Evolutionary conservation across 2,113 vertebrate species (phyloP).

Genomic region (Aegithalos caudatus): DNA sequence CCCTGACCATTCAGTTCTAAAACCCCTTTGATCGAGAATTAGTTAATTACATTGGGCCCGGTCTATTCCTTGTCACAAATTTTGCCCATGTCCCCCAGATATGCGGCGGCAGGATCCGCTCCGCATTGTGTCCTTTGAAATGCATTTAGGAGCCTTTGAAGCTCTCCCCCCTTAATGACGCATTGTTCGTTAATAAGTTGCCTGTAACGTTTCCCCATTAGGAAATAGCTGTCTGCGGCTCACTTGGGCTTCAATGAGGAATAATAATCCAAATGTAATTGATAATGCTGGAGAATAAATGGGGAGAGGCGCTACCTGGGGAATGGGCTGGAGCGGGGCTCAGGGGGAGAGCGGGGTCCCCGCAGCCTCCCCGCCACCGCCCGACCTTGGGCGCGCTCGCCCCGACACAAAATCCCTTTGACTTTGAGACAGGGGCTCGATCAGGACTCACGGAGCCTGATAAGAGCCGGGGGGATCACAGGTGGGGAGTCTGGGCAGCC

Average conservation of each 20-base stretch:
- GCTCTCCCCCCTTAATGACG: conserved; percentile 61
- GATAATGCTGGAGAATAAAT: conserved; percentile 33
- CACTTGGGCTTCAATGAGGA: conserved; percentile 21
- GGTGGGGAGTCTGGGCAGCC: neutral
- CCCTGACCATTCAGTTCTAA: conserved; percentile 66
- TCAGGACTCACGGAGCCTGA: neutral
- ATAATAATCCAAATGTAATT: conserved; percentile 61
- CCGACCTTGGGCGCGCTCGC: neutral
- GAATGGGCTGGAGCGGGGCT: neutral
- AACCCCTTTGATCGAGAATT: conserved; percentile 68
- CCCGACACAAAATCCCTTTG: neutral
- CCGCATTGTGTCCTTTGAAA: conserved; percentile 60
- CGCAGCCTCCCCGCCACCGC: neutral
- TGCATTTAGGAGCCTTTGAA: conserved; percentile 54
- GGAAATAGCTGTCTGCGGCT: conserved; percentile 50
- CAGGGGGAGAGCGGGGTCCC: neutral
- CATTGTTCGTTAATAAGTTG: conserved; percentile 66
- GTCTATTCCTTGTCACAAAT: conserved; percentile 55
- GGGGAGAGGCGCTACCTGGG: neutral
- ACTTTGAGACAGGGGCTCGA: neutral
- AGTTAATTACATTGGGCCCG: conserved; percentile 61
- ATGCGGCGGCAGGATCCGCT: conserved; percentile 4
- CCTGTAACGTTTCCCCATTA: conserved; percentile 56
- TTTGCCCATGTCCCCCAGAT: conserved; percentile 60
- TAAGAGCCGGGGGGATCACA: neutral